Evolutionary conservation across 1,140 invertebrate species (phyloP), one percentile per base, ranked within the genome.

Genomic region (Trichonephila clavata): DNA sequence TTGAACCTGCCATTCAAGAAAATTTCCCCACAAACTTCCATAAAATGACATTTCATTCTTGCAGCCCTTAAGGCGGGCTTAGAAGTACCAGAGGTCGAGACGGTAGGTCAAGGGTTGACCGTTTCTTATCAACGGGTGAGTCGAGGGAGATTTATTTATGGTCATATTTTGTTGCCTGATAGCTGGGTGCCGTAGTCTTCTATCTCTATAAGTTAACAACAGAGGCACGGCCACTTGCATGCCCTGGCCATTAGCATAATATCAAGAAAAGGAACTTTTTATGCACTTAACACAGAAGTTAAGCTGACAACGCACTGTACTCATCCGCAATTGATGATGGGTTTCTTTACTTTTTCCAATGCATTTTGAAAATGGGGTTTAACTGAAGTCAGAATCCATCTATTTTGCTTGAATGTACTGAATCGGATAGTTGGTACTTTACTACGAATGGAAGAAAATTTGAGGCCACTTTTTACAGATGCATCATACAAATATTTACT

Each of bases 81-180:
- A 83, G 27, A n/a, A 57, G 81, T 27, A 13, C 27, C 63, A 5
- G 21, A 57, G 86, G 86, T 88, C 86, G 50, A 88, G 86, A 43
- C 21, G 43, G 21, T 18, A 71, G 43, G 63, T 71, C 86, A 39
- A 88, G 61, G 86, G 86, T 39, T 88, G 86, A 68, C 63, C 63
- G 86, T 88, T 71, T 61, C 86, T 88, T 88, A 88, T 88, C 86
- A 88, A 88, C 86, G 43, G 63, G 60, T 24, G 86, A 71, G 86
- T 24, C 63, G n/a, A 39, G 18, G 32, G 86, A 63, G 86, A 88
- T 88, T 88, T 88, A 88, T 71, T 88, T 68, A 88, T 27, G 63
- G 39, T 61, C 61, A 68, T 43, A 88, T 88, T 88, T 71, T 50
- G 61, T 43, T 68, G 68, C 24, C 32, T 88, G 86, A 88, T 88